Percentiles rank a stretch among this genome's conserved stretches.
These are phyloP conservation scores for Philopotamus ludificatus DNA, from an alignment of 1,140 invertebrate species.

Conservation along the genomic window DNA sequence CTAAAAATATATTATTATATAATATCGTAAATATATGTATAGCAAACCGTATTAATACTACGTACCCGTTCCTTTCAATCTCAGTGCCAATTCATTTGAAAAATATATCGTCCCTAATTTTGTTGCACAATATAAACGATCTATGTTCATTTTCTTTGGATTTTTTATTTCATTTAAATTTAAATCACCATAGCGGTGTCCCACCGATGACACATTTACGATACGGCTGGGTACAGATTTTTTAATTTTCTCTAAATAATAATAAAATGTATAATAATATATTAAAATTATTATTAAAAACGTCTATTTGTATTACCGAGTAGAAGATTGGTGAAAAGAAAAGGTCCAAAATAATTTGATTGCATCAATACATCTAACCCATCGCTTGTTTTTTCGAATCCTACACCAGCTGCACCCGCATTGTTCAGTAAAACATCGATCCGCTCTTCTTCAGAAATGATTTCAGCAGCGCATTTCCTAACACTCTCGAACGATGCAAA, in stretches of 20 bases:
- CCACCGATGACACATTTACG: constrained; percentile 65
- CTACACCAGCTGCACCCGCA: constrained; percentile 55
- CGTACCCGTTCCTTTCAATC: constrained; percentile 49
- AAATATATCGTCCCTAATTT: constrained; percentile 66
- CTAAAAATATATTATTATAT: constrained; percentile 38
- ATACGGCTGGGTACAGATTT: constrained; percentile 59
- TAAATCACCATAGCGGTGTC: constrained; percentile 58
- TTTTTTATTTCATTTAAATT: constrained; percentile 52
- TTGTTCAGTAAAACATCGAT: constrained; percentile 83
- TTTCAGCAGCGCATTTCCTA: constrained; percentile 61
- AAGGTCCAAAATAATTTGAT: constrained; percentile 83
- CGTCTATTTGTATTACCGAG: too few relatives aligned
- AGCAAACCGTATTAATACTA: not conserved
- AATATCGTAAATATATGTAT: not conserved
- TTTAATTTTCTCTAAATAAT: constrained; percentile 49
- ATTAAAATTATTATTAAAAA: too few relatives aligned
- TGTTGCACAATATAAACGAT: constrained; percentile 65
- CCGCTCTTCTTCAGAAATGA: constrained; percentile 64
- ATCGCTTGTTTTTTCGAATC: constrained; percentile 62
- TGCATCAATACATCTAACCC: constrained; percentile 79
- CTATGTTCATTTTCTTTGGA: constrained; percentile 41
- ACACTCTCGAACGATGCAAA: constrained; percentile 77
- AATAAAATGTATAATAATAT: too few relatives aligned
- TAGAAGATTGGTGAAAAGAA: constrained; percentile 69
- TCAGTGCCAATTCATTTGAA: constrained; percentile 55